A percentile compares a stretch with the other conserved stretches of the same genome.
Conservation (phyloP, 2,113 vertebrate genomes). For the Chrysochloris asiatica region DNA sequence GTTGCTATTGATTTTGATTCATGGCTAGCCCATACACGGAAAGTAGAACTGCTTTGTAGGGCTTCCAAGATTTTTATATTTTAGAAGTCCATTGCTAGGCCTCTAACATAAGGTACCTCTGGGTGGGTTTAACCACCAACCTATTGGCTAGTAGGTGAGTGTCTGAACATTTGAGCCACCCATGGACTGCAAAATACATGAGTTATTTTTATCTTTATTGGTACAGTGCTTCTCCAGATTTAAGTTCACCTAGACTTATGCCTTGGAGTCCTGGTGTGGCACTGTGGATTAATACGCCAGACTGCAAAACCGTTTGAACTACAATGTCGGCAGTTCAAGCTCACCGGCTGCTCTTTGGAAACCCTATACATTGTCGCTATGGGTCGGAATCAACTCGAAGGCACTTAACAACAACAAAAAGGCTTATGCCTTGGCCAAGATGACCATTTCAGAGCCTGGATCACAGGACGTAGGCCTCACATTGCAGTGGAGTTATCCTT, state of each 20-base stretch:
- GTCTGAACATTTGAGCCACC: background rate
- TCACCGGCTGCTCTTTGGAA: no score
- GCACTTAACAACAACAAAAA: no score
- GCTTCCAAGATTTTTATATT: background rate
- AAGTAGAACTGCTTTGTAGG: background rate
- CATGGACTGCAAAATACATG: background rate
- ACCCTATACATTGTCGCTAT: no score
- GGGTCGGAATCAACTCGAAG: no score
- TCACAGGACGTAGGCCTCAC: background rate
- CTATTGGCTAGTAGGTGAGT: background rate
- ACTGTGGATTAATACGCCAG: no score
- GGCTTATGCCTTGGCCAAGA: no score
- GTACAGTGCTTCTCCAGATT: background rate
- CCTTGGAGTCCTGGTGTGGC: accelerated
- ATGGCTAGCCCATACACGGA: background rate
- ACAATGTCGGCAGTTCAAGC: no score
- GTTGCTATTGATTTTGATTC: background rate
- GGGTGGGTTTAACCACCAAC: background rate
- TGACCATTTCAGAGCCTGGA: background rate
- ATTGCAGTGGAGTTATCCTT: background rate
- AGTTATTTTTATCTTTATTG: constrained; percentile 14
- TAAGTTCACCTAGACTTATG: constrained; percentile 11
- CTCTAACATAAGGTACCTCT: background rate
- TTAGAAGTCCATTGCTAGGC: background rate
- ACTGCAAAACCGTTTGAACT: no score